Base-by-base conservation (phyloP, 2,113 vertebrate species). In the Parotia lawesii region DNA sequence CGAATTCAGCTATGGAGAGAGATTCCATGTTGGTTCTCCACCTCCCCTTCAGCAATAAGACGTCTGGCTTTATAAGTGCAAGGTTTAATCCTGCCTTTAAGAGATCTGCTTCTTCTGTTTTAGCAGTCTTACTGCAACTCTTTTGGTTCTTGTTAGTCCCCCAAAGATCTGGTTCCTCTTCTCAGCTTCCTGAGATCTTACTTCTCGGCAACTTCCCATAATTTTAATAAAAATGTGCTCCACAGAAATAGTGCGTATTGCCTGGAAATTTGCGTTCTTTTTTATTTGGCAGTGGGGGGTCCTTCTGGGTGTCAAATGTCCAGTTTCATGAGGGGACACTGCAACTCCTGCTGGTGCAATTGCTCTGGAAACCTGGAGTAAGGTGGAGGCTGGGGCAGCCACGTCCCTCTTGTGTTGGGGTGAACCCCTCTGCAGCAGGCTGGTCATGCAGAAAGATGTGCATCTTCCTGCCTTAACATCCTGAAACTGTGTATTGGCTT, bases 81-180 rank as follows among this genome's bases (percentile, higher is more conserved):
- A 53, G 31, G 23, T 87, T 91, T 65, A 93, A 47, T 84, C 21
- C 13, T 93, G 33, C 47, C 31, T 3, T 22, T 78, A 67, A 40
- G 29, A 16, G 18, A 21, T 42, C 40, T 40, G 5, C 12, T 47
- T 40, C 16, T 61, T 48, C 8, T 69, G n/a, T 44, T 70, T 35
- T 20, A 57, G 66, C 62, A 73, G 15, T 56, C 58, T 56, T 73
- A 37, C 10, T 76, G 21, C 38, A 65, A 20, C 29, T 85, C n/a
- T 45, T 56, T 25, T 57, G 35, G 62, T 78, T 74, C 51, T 44
- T 72, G 18, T 54, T 79, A 66, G 56, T 42, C 29, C 28, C 38
- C 42, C 42, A 50, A 50, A 80, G n/a, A 12, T 69, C 45, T 90
- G 73, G 61, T 92, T 94, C 94, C 89, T 85, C 66, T 92, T 94